Base-by-base conservation (phyloP, 2,888 invertebrate species). In the Pharmacophagus antenor region DNA sequence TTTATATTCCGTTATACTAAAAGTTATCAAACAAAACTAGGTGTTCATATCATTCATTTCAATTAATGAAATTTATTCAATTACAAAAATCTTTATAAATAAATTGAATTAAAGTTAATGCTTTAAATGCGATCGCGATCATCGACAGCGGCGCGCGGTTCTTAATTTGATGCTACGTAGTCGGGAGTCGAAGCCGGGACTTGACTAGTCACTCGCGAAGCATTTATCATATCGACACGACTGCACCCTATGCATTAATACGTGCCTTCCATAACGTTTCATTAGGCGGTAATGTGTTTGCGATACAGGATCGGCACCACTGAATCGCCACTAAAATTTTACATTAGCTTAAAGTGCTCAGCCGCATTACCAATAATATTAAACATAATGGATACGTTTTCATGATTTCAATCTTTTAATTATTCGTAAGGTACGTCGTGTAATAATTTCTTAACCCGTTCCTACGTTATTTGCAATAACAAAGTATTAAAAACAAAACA, bases 221-320 rank as follows among this genome's bases (percentile, higher is more conserved):
- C 87, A 90, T 90, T 86, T 80, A 88, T 90, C 89, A 90, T 73
- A 83, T 80, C 76, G 80, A 79, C 79, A 71, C 70, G 76, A 76
- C 85, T 85, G 82, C 88, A 82, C 88, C 88, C 88, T 70, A 67
- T 74, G 75, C 79, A 77, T 79, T 82, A 84, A 85, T 82, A 82
- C 79, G 79, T 69, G 73, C 79, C 82, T 85, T 88, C 84, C 83
- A 87, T 88, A 87, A 88, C 84, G 85, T 90, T 88, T 90, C 88
- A 88, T 90, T 89, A 88, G 81, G 81, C 79, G 76, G 73, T 85
- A 88, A 85, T 84, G 83, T 77, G 79, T 82, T 79, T 75, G 74
- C 77, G 80, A 53, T 61, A 57, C 25, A 51, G 51, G 25, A 49
- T 54, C 54, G 42, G 20, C 53, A 47, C 23, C 49, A 58, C 50